A percentile compares a stretch with the other conserved stretches of the same genome.
phyloP scores from a whole-genome alignment of 1,140 invertebrate genomes.

The Drosophila santomea region DNA sequence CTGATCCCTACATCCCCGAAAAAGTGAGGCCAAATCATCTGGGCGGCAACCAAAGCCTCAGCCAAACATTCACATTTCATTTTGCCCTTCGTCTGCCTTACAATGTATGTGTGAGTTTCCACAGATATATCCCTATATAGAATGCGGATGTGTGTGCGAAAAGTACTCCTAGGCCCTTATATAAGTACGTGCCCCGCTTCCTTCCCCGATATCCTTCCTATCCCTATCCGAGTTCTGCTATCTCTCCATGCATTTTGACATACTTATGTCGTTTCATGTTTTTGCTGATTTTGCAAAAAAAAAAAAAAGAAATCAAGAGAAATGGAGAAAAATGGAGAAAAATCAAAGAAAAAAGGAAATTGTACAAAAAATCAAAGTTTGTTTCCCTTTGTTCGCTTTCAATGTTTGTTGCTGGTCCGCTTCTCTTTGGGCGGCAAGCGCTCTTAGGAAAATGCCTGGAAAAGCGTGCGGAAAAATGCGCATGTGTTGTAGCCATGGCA shows the following conservation, averaged over 20 bases:
- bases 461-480: constrained; percentile 58
- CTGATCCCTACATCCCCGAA: constrained; percentile 3
- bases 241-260: constrained; percentile 81
- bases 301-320: constrained; percentile 12
- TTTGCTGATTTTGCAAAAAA: constrained; percentile 77
- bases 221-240: constrained; percentile 51
- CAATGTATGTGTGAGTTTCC: constrained; percentile 30
- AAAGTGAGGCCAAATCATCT: constrained; percentile 71
- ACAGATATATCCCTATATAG: constrained; percentile 40
- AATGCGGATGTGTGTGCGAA: constrained; percentile 37
- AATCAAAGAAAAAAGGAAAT: constrained; percentile 23
- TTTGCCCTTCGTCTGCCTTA: constrained; percentile 68
- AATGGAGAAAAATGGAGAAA: neutral
- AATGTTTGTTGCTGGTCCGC: constrained; percentile 44
- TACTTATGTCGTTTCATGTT: constrained; percentile 83
- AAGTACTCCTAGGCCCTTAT: constrained; percentile 78
- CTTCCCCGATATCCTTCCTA: constrained; percentile 18
- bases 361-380: constrained; percentile 54
- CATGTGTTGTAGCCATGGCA: constrained; percentile 64
- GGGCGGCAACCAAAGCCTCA: constrained; percentile 77
- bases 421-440: constrained; percentile 56
- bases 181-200: constrained; percentile 70
- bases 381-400: constrained; percentile 24
- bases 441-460: constrained; percentile 57
- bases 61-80: constrained; percentile 69